These are phyloP conservation scores for Drosophila littoralis DNA, from an alignment of 1,140 invertebrate genomes.

Conservation along the genomic window DNA sequence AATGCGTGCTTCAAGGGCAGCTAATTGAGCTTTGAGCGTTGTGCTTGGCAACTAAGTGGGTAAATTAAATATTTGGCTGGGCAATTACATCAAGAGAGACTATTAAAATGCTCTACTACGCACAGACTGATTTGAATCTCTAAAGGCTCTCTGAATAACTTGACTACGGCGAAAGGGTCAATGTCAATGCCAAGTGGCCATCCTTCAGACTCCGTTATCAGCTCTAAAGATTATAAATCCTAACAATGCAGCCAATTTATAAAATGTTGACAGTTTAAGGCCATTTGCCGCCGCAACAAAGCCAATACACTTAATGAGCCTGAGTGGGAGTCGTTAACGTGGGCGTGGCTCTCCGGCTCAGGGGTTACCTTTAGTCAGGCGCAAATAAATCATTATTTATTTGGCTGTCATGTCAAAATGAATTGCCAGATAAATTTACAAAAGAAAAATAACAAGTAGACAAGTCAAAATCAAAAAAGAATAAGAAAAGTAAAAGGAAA, in stretches of 20 bases:
- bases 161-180: neutral
- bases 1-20: slow-evolving; percentile 46
- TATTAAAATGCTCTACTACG: neutral
- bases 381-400: slow-evolving; percentile 80
- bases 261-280: slow-evolving; percentile 78
- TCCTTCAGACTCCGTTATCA: slow-evolving; percentile 24
- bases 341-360: slow-evolving; percentile 9
- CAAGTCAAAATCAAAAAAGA: slow-evolving; percentile 4
- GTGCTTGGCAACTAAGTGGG: slow-evolving; percentile 40
- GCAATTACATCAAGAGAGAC: slow-evolving; percentile 35
- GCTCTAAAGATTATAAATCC: slow-evolving; percentile 62
- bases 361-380: slow-evolving; percentile 36
- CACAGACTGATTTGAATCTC: neutral
- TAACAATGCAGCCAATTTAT: slow-evolving; percentile 59
- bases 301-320: slow-evolving; percentile 62
- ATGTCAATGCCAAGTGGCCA: slow-evolving; percentile 22
- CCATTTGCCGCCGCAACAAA: slow-evolving; percentile 38
- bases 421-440: slow-evolving; percentile 50
- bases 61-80: slow-evolving; percentile 71
- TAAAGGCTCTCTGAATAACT: neutral
- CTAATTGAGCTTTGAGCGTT: slow-evolving; percentile 62
- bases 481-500: slow-evolving; percentile 8
- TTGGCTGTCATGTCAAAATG: slow-evolving; percentile 65
- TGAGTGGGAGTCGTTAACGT: slow-evolving; percentile 4
- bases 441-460: slow-evolving; percentile 6